Conservation (phyloP, 1,140 invertebrate species). For the Portunus trituberculatus region DNA sequence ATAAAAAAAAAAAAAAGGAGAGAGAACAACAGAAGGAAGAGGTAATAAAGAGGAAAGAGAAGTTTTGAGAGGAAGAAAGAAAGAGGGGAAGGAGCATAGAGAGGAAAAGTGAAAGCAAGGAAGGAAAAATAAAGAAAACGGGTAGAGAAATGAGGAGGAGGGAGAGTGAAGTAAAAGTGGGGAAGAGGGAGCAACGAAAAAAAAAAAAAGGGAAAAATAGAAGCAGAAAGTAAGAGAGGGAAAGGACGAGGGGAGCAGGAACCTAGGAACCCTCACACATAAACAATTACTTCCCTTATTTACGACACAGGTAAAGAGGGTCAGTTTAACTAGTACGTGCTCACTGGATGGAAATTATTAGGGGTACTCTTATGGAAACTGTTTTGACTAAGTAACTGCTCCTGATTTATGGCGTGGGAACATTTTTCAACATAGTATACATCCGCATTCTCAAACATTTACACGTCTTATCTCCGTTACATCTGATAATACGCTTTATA, state of each 20-base stretch:
- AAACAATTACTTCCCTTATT: neutral
- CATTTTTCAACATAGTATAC: no score
- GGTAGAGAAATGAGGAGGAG: neutral
- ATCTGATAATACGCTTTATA: no score
- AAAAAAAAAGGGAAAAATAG: neutral
- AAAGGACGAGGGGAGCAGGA: no score
- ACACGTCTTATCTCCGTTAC: no score
- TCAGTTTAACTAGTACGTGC: neutral
- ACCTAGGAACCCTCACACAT: no score
- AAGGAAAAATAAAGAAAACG: neutral
- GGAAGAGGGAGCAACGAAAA: neutral
- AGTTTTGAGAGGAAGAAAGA: no score
- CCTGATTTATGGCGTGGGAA: neutral
- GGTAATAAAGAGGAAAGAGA: no score
- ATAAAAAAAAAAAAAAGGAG: neutral
- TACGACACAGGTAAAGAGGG: neutral
- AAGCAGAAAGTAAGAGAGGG: no score
- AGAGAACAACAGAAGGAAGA: no score
- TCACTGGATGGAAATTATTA: neutral
- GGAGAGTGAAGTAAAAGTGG: neutral
- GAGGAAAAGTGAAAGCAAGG: neutral
- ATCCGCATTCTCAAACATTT: no score
- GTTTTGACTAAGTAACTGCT: neutral
- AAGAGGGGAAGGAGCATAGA: neutral
- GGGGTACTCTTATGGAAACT: neutral